Conservation (phyloP, 2,797 vertebrate genomes). For the Malurus leucopterus region DNA sequence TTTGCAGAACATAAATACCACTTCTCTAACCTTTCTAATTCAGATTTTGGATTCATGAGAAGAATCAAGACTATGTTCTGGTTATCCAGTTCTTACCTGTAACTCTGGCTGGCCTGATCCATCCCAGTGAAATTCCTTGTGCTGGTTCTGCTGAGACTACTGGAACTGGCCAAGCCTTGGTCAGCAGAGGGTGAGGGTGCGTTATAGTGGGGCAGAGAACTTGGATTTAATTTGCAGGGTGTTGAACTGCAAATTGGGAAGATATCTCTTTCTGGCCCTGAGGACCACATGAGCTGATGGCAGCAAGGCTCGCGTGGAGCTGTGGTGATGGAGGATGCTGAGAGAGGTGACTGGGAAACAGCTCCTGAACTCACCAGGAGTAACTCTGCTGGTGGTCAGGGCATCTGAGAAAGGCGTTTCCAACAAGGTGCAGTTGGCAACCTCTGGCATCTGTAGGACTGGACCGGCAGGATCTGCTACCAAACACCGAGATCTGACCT, state of each 20-base stretch:
- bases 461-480: background rate
- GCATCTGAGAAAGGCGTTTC: background rate
- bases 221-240: background rate
- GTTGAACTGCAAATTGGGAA: background rate
- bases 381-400: background rate
- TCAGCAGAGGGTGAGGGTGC: background rate
- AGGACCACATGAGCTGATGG: background rate
- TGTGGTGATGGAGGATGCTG: too few relatives aligned
- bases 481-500: background rate
- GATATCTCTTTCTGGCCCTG: background rate
- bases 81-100: background rate
- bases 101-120: fast-evolving
- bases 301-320: fast-evolving
- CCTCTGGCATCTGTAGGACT: background rate
- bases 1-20: background rate
- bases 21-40: background rate
- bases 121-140: fast-evolving
- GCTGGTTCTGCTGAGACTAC: background rate
- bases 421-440: background rate
- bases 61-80: background rate
- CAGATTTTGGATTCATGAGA: background rate
- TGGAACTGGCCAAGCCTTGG: fast-evolving
- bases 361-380: background rate
- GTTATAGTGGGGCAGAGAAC: fast-evolving
- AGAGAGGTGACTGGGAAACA: background rate